Evolutionary conservation across 2,797 vertebrate species (phyloP), one percentile per base, ranked within the genome.

Genomic region (Hippopotamyrus pictus): DNA sequence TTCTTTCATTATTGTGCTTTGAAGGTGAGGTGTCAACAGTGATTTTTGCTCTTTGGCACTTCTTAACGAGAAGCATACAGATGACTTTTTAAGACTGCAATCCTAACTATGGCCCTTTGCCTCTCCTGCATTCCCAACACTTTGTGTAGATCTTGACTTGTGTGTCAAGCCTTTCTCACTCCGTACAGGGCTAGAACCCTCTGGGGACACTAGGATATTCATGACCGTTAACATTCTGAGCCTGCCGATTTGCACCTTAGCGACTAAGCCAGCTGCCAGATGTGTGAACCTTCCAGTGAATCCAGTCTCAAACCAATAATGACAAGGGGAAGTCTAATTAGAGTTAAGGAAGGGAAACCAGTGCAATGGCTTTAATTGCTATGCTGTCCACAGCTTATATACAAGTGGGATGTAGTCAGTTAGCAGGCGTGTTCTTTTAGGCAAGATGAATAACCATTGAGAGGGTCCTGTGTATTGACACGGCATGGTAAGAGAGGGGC

Each of bases 191-290:
- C 76, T 54, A 11, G 37, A 48, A 62, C 54, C 53, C 12, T 19
- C 33, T 6, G 33, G 69, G 69, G 69, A 76, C 29, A 41, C 22
- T 46, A 54, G 44, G 37, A 89, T 22, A 57, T 25, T n/a, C 79
- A 29, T 89, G 41, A 73, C 82, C 29, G 7, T 50, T 83, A 29
- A 65, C 41, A 48, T 53, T 62, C 54, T 6, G 92, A 91, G 88
- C 89, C 90, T 84, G 87, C 41, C 92, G 92, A 92, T 94, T 95
- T 94, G 90, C 92, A 94, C 90, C 91, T 91, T 91, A 92, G 94
- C 93, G 93, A 89, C 91, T 90, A 91, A 88, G 90, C 93, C 92
- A 91, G 93, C 92, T 94, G 92, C 90, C 94, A 95, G 94, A 95
- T 96, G 93, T 94, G 92, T 94, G 94, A 92, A 92, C 93, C 91